These are phyloP conservation scores for Charina bottae DNA, from an alignment of 2,113 vertebrate genomes.

Conservation along the genomic window DNA sequence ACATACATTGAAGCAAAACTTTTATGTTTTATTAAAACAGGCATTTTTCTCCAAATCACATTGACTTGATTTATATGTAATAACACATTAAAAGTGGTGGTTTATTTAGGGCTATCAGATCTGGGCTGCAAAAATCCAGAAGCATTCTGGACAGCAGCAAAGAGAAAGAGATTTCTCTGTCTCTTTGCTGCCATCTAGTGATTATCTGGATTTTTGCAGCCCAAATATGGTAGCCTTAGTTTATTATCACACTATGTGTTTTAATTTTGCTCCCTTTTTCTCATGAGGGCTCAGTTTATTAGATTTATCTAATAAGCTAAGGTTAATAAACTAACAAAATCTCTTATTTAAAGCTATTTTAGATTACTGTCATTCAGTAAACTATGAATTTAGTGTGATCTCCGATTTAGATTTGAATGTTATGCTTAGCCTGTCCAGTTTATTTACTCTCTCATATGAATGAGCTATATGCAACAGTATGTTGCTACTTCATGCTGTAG, in stretches of 20 bases:
- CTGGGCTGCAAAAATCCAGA: background rate
- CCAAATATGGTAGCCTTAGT: background rate
- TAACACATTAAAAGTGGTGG: background rate
- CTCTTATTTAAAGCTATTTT: background rate
- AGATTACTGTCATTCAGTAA: background rate
- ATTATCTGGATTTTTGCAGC: background rate
- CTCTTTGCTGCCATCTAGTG: background rate
- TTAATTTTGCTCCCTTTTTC: background rate
- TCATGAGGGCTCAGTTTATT: background rate
- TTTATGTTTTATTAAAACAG: background rate
- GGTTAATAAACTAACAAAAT: background rate
- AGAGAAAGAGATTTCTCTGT: background rate
- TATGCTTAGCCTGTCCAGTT: background rate
- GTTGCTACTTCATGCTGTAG: background rate
- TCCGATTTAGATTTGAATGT: background rate
- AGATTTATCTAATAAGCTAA: background rate
- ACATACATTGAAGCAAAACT: conserved; percentile 3
- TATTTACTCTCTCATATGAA: background rate
- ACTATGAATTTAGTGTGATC: background rate
- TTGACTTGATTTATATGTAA: background rate
- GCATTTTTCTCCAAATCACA: background rate
- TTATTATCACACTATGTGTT: background rate
- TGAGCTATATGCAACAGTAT: background rate
- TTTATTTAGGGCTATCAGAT: background rate
- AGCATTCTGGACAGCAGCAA: background rate